phyloP scores from a whole-genome alignment of 2,113 vertebrate species.

The Nerophis lumbriciformis region DNA sequence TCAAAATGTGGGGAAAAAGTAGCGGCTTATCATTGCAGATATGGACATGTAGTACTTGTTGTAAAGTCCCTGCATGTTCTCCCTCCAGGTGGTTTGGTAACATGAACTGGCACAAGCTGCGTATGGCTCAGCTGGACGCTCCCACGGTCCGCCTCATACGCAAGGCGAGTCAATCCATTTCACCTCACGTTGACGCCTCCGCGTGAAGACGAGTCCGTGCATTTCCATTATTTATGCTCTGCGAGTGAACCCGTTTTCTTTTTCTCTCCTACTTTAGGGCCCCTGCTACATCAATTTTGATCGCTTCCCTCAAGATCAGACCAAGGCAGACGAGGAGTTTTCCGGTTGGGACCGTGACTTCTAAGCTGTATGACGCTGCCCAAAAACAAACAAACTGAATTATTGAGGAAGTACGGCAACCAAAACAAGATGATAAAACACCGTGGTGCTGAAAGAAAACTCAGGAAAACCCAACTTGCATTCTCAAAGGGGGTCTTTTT shows the following conservation, averaged over 20 bases:
- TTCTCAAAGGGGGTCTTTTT: too few species aligned
- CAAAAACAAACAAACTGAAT: neutral
- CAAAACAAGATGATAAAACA: too few species aligned
- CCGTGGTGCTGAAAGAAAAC: neutral
- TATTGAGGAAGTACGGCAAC: neutral
- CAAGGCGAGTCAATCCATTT: conserved; percentile 53
- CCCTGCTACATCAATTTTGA: conserved; percentile 77
- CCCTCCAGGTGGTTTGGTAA: conserved; percentile 72
- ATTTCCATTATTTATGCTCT: too few species aligned
- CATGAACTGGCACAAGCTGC: conserved; percentile 76
- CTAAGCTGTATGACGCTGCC: conserved; percentile 22
- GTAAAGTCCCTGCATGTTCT: neutral
- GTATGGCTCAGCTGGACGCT: conserved; percentile 67
- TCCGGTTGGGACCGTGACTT: conserved; percentile 77
- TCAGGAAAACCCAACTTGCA: neutral
- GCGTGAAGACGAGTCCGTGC: too few species aligned
- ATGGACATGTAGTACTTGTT: neutral
- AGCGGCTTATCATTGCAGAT: neutral
- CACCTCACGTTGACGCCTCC: neutral
- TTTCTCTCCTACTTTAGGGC: conserved; percentile 49
- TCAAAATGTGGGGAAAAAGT: too few species aligned
- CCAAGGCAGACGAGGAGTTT: conserved; percentile 68
- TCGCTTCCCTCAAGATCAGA: conserved; percentile 64
- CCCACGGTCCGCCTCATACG: conserved; percentile 71
- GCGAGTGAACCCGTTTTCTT: neutral